Evolutionary conservation across 1,140 invertebrate species (phyloP).

Genomic region (Teleopsis dalmanni): DNA sequence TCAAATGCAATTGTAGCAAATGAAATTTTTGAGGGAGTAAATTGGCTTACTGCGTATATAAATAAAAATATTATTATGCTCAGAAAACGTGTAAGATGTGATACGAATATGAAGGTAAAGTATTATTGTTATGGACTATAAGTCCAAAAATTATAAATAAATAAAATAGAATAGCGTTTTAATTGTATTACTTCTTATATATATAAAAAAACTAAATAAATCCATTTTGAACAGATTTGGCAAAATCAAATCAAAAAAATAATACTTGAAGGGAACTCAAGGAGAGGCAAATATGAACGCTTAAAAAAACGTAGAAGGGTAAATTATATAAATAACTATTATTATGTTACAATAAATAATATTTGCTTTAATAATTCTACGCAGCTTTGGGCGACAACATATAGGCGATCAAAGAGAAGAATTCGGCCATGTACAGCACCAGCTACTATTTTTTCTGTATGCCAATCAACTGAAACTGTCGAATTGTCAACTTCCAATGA

Average conservation of each 20-base stretch:
- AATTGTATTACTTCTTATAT: too few relatives aligned
- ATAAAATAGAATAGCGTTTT: too few relatives aligned
- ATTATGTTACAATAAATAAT: background rate
- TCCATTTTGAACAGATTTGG: conserved; percentile 5
- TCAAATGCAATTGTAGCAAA: background rate
- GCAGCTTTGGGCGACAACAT: too few relatives aligned
- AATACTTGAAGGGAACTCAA: conserved; percentile 6
- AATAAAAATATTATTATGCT: conserved; percentile 13
- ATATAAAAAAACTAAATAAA: background rate
- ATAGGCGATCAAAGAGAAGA: conserved; percentile 3
- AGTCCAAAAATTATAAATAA: too few relatives aligned
- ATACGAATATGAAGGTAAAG: conserved; percentile 31
- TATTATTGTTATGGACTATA: too few relatives aligned
- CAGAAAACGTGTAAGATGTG: conserved; percentile 22
- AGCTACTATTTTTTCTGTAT: too few relatives aligned
- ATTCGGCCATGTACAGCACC: conserved; percentile 11
- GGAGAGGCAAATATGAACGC: conserved; percentile 3
- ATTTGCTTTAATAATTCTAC: too few relatives aligned
- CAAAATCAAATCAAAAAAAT: conserved; percentile 5
- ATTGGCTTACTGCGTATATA: conserved; percentile 25
- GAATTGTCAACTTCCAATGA: background rate
- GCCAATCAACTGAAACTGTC: background rate
- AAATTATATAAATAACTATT: background rate
- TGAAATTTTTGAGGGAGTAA: conserved; percentile 11
- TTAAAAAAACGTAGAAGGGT: conserved; percentile 6